Evolutionary conservation across 1,140 invertebrate genomes (phyloP).

Genomic region (Drosophila tsacasi): DNA sequence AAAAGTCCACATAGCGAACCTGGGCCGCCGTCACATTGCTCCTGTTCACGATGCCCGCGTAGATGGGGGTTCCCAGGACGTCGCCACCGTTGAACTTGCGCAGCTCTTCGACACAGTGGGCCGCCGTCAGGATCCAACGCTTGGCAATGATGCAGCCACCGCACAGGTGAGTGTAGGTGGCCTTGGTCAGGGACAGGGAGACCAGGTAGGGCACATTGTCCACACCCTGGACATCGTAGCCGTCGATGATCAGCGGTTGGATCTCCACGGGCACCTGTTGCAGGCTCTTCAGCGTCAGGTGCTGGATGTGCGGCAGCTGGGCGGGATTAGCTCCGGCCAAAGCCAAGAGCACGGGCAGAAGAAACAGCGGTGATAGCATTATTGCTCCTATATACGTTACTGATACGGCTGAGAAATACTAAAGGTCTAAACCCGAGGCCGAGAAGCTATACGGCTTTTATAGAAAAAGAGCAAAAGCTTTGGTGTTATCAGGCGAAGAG

Average conservation of each 20-base stretch:
- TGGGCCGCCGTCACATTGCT: constrained; percentile 60
- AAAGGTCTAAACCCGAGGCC: constrained; percentile 9
- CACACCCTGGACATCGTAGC: constrained; percentile 70
- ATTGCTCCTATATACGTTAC: neutral
- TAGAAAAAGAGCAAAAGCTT: constrained; percentile 46
- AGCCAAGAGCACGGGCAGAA: constrained; percentile 49
- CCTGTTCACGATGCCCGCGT: constrained; percentile 73
- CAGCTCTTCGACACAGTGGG: constrained; percentile 85
- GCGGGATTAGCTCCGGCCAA: constrained; percentile 34
- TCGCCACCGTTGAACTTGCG: constrained; percentile 34
- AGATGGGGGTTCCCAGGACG: constrained; percentile 55
- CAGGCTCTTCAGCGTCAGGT: constrained; percentile 27
- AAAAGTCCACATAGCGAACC: constrained; percentile 72
- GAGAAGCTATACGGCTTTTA: constrained; percentile 29
- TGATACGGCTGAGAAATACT: constrained; percentile 12
- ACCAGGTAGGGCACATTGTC: constrained; percentile 87
- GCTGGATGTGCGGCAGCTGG: constrained; percentile 27
- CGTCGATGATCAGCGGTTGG: constrained; percentile 60
- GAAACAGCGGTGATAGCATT: constrained; percentile 39
- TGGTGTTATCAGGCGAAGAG: neutral
- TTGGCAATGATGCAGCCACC: constrained; percentile 88
- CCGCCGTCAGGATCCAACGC: constrained; percentile 87
- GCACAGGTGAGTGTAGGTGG: constrained; percentile 87
- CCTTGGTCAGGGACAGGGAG: constrained; percentile 86
- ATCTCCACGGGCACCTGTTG: constrained; percentile 24